These are phyloP conservation scores for Archivesica marissinica DNA, from an alignment of 1,140 invertebrate genomes.

Conservation along the genomic window DNA sequence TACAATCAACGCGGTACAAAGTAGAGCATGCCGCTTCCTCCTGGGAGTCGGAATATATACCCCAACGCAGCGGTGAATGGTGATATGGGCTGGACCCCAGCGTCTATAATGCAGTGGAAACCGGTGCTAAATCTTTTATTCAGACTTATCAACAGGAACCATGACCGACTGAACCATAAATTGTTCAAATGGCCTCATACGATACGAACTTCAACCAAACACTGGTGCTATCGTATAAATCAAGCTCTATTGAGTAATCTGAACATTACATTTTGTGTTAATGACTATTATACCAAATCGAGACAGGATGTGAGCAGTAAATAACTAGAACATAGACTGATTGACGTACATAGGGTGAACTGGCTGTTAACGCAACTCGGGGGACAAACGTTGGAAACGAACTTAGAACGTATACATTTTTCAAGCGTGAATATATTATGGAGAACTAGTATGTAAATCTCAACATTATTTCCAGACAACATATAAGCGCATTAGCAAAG, in stretches of 20 bases:
- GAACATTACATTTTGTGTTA: slow-evolving; percentile 1
- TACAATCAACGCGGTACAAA: slow-evolving; percentile 30
- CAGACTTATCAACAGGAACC: neutral
- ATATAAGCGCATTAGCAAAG: slow-evolving; percentile 7
- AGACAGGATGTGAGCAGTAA: neutral
- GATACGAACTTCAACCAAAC: neutral
- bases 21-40: slow-evolving; percentile 7
- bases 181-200: neutral
- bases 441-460: slow-evolving; percentile 15
- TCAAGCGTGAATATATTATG: neutral
- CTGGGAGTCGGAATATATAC: slow-evolving; percentile 15
- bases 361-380: neutral
- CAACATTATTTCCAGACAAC: neutral
- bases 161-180: slow-evolving; percentile 1
- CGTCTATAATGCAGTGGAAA: neutral
- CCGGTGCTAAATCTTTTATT: neutral
- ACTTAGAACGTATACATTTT: neutral
- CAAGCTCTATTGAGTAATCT: neutral
- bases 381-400: slow-evolving; percentile 3
- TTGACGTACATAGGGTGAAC: slow-evolving; percentile 3
- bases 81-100: slow-evolving; percentile 5
- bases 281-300: neutral
- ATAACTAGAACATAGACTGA: neutral
- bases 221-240: neutral
- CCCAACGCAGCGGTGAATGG: slow-evolving; percentile 17